A percentile compares a stretch with the other conserved stretches of the same genome.
Evolutionary conservation across 2,113 vertebrate genomes (phyloP).

Genomic region (Sclerurus mexicanus): DNA sequence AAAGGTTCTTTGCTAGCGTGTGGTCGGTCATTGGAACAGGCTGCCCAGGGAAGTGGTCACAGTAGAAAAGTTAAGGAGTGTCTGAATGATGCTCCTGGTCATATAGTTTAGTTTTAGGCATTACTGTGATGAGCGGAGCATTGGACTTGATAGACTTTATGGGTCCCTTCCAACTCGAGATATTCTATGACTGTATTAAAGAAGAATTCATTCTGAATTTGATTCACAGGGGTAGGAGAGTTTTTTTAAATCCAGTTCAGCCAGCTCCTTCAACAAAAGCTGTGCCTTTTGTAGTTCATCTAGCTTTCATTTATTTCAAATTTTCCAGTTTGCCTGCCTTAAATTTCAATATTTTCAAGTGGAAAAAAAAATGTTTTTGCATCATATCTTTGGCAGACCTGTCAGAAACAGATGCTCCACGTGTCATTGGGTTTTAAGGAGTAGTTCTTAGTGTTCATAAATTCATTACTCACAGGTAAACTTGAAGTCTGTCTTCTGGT

Average conservation of each 20-base stretch:
- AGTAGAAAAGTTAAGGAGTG: background rate
- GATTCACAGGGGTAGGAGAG: background rate
- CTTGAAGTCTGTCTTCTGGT: background rate
- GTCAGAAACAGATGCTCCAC: background rate
- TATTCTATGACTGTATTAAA: background rate
- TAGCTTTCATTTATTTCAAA: background rate
- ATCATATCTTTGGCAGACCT: background rate
- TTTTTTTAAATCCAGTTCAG: background rate
- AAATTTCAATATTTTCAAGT: background rate
- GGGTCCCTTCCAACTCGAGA: background rate
- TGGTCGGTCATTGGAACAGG: rapidly evolving
- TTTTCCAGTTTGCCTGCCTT: background rate
- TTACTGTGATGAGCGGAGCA: background rate
- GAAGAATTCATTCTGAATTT: background rate
- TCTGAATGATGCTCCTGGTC: too few relatives aligned
- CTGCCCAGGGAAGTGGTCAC: background rate
- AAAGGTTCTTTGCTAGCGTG: rapidly evolving
- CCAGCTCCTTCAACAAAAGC: background rate
- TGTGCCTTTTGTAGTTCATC: background rate
- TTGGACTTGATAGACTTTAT: background rate
- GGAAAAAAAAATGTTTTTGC: background rate
- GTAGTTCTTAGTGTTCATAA: background rate
- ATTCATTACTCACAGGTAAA: background rate
- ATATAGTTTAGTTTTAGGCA: background rate
- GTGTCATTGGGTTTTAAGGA: background rate